These are phyloP conservation scores for Notothenia rossii DNA, from an alignment of 2,113 vertebrate species.

Conservation along the genomic window DNA sequence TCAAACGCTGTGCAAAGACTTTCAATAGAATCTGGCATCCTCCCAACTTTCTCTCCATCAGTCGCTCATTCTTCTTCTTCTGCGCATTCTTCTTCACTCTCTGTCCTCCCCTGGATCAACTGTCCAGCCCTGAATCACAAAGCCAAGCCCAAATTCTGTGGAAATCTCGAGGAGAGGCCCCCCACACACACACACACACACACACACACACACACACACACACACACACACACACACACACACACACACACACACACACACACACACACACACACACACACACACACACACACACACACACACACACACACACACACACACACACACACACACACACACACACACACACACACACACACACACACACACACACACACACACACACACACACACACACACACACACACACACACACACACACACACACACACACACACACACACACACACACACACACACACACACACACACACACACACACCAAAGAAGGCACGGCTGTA, in stretches of 20 bases:
- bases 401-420: constrained; percentile 20
- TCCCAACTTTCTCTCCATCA: constrained; percentile 78
- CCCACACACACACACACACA: constrained; percentile 28
- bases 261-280: constrained; percentile 15
- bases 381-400: constrained; percentile 24
- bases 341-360: constrained; percentile 23
- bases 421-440: constrained; percentile 30
- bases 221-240: constrained; percentile 26
- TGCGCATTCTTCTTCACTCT: constrained; percentile 69
- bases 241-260: constrained; percentile 25
- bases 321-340: constrained; percentile 27
- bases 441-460: constrained; percentile 21
- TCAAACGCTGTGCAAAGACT: constrained; percentile 77
- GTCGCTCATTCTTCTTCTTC: constrained; percentile 73
- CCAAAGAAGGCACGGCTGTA: constrained; percentile 65
- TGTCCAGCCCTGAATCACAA: constrained; percentile 75
- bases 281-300: constrained; percentile 41
- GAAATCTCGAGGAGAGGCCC: constrained; percentile 75
- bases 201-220: constrained; percentile 20
- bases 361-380: constrained; percentile 18
- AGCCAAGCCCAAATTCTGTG: constrained; percentile 74
- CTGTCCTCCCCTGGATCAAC: constrained; percentile 79
- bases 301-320: constrained; percentile 18
- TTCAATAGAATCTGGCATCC: constrained; percentile 78
- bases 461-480: constrained; percentile 26